Base-by-base conservation (phyloP, 1,140 invertebrate species). In the Pentalonia nigronervosa region DNA sequence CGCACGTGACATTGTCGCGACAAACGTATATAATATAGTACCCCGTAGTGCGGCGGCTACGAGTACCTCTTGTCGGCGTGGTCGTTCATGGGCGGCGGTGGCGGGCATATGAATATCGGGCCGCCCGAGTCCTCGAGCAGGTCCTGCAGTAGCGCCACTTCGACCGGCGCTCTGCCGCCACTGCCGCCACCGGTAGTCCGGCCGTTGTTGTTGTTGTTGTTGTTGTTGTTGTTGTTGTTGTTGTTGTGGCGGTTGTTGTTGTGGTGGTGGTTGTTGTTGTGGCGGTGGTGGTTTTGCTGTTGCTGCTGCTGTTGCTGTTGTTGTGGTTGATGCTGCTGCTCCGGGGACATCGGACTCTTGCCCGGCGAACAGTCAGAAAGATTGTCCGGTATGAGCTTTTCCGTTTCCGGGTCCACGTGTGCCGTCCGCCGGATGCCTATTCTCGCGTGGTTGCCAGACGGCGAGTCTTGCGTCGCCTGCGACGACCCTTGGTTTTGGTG, bases 381-480 rank as follows among this genome's bases (percentile, higher is more conserved):
- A 60, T 94, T 94, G 94, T 97, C 97, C 21, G 96, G 96, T 94
- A 98, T 97, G 56, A 98, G 96, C 94, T 97, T 96, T 95, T 98
- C 97, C 93, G 97, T 97, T 95, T 98, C 97, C 47, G 97, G 97
- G 95, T 97, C 96, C 89, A 95, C 89, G 95, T 94, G 95, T 95
- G 90, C 95, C 94, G 94, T 95, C 94, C 91, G 94, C 94, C 93
- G 95, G 94, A 94, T 95, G 94, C 95, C 94, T 94, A 95, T 95
- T 93, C 95, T 36, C 1, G 88, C 36, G 48, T 89, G 93, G 60
- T 92, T 83, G 23, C 94, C 94, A 76, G 94, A 94, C 91, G 95
- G 94, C 95, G 95, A 94, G 95, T 94, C 67, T 84, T 84, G 56
- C 93, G 94, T 34, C 90, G 93, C n/a, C 25, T 87, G 87, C 25